These are phyloP conservation scores for Elaphurus davidianus DNA, from an alignment of 2,113 vertebrate genomes.

Conservation along the genomic window DNA sequence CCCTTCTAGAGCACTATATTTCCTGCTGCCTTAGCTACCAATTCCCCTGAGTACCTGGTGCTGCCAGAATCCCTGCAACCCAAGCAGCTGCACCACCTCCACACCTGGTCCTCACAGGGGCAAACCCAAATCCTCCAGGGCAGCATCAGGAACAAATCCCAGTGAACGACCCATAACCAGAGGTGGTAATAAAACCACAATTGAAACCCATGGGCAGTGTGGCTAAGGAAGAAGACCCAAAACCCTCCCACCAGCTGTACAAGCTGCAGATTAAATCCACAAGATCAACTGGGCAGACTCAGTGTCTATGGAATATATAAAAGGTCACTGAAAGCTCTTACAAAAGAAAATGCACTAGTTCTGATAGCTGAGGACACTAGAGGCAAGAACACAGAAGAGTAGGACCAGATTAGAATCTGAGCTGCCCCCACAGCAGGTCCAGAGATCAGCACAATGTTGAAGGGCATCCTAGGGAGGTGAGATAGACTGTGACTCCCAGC, in stretches of 20 bases:
- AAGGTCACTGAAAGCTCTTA: neutral
- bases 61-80: neutral
- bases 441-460: neutral
- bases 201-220: neutral
- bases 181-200: neutral
- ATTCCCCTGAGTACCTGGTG: neutral
- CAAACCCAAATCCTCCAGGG: neutral
- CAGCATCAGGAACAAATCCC: neutral
- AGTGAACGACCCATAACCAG: neutral
- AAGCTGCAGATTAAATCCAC: neutral
- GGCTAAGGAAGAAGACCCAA: neutral
- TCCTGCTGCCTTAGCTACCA: neutral
- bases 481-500: neutral
- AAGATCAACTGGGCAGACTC: neutral
- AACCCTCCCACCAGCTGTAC: neutral
- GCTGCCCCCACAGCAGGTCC: neutral
- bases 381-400: neutral
- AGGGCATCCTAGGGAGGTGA: neutral
- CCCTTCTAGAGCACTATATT: neutral
- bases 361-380: neutral
- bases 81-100: neutral
- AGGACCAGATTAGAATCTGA: neutral
- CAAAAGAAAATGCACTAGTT: neutral
- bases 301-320: neutral
- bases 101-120: neutral